Evolutionary conservation across 2,113 vertebrate species (phyloP).

Genomic region (Mixornis gularis): DNA sequence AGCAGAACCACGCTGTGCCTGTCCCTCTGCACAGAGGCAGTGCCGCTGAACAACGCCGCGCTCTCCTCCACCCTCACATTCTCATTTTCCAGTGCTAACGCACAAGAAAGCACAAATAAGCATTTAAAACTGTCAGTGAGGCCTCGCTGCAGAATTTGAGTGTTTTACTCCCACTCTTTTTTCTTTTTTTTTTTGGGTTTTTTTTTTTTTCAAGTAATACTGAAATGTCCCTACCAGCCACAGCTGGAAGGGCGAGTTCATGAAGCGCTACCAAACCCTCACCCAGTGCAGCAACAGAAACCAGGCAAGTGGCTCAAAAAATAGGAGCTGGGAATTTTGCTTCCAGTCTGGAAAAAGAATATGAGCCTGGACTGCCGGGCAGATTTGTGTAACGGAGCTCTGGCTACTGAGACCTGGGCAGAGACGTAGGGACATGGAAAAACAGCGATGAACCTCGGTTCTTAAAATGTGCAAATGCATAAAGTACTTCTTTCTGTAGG

Average conservation of each 20-base stretch:
- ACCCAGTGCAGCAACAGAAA: neutral
- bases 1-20: accelerated
- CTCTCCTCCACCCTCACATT: neutral
- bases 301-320: accelerated
- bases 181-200: neutral
- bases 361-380: neutral
- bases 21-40: neutral
- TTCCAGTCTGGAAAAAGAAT: neutral
- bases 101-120: slow-evolving; percentile 4
- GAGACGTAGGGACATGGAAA: neutral
- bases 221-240: neutral
- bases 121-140: neutral
- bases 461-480: neutral
- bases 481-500: slow-evolving; percentile 27
- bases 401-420: neutral
- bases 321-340: neutral
- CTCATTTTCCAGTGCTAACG: neutral
- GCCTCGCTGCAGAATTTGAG: neutral
- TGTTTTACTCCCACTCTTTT: neutral
- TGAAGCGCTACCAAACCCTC: neutral
- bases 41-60: neutral
- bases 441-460: accelerated
- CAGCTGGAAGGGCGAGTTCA: neutral
- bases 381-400: neutral
- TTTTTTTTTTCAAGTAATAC: neutral